Base-by-base conservation (phyloP, 2,113 vertebrate species). In the Atractosteus spatula region DNA sequence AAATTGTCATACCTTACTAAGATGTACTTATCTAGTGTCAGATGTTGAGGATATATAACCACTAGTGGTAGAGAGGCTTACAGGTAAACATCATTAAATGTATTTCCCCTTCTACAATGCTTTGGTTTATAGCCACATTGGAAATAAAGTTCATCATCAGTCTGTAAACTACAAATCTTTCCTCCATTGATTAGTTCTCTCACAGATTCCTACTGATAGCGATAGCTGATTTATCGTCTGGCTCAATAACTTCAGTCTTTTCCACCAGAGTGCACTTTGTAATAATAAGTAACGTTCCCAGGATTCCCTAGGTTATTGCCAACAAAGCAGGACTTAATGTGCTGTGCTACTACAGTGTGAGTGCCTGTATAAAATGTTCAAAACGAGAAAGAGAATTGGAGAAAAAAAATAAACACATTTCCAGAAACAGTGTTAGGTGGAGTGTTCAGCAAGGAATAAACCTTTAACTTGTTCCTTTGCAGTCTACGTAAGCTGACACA, bases 201-300 rank as follows among this genome's bases (percentile, higher is more conserved):
- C 65, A 47, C 75, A 62, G 79, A 81, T 56, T 61, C 56, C 41
- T 10, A 42, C 61, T 12, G 8, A n/a, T 11, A 55, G 42, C 62
- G 66, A 71, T 64, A 62, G 59, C 56, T 84, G 82, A 84, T 85
- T 86, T 83, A 87, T 74, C 70, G 75, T 63, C 75, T 72, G 67
- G 73, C 79, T 77, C 78, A 73, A 64, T 41, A 51, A 2, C 66
- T 59, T 16, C 3, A 55, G n/a, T 13, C 17, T 17, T 54, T 29
- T 74, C 54, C 44, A 67, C 29, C 65, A 7, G 1, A 42, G 12
- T 47, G 43, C 65, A 51, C 7, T 17, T 14, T 67, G 13, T 51
- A 42, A 67, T 51, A 42, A 16, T n/a, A n/a, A 42, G 14, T 13
- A 13, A 10, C 11, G 43, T n/a, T 67, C 44, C 43, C 13, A 11